A percentile compares a stretch with the other conserved stretches of the same genome.
Evolutionary conservation across 2,797 vertebrate species (phyloP).

Genomic region (Nothura maculosa): DNA sequence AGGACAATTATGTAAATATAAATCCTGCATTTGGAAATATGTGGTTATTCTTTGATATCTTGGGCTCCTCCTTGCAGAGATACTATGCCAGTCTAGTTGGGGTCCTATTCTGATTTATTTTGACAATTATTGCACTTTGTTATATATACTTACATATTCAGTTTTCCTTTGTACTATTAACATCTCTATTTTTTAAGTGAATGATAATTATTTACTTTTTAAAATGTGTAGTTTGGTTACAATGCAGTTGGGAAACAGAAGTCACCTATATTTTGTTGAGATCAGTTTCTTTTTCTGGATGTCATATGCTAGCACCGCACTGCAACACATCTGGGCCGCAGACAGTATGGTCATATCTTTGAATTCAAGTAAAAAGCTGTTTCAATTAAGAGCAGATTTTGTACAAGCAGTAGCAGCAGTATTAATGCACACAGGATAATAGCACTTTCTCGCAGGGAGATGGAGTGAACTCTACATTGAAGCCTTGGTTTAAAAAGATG

Average conservation of each 20-base stretch:
- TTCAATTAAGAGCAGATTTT: neutral
- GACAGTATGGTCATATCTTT: neutral
- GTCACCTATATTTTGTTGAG: neutral
- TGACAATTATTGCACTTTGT: neutral
- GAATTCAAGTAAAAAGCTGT: neutral
- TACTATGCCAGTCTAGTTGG: neutral
- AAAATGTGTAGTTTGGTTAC: neutral
- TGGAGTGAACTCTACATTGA: neutral
- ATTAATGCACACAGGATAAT: neutral
- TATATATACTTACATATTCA: neutral
- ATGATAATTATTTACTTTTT: neutral
- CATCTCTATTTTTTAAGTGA: neutral
- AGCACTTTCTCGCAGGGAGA: fast-evolving
- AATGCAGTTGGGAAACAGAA: neutral
- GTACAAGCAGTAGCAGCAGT: neutral
- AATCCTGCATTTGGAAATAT: neutral
- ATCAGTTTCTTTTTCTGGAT: neutral
- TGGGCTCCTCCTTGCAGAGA: neutral
- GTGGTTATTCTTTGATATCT: neutral
- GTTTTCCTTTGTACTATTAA: neutral
- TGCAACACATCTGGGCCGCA: neutral
- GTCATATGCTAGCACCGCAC: neutral
- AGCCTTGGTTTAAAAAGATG: neutral
- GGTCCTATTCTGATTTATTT: neutral
- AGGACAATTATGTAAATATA: neutral